Percentiles rank a stretch among this genome's conserved stretches.
phyloP scores from a whole-genome alignment of 1,140 invertebrate species.

The Ips typographus region DNA sequence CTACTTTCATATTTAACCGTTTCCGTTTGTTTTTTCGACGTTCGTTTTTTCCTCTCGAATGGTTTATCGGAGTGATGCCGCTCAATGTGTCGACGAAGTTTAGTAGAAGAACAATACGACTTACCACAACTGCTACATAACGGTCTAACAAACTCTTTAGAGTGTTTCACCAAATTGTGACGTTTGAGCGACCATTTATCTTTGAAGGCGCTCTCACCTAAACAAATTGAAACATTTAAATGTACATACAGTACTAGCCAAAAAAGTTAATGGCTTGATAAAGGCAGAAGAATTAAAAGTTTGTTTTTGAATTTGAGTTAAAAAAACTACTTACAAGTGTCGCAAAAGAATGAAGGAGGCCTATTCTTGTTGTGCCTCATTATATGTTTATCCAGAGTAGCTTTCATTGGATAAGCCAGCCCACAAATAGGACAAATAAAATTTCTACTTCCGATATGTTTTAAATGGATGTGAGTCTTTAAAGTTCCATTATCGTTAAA shows the following conservation, averaged over 20 bases:
- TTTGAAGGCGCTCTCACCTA: slow-evolving; percentile 14
- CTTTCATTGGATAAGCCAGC: slow-evolving; percentile 42
- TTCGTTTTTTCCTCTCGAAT: slow-evolving; percentile 6
- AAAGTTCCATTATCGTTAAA: slow-evolving; percentile 43
- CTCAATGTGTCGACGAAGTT: slow-evolving; percentile 21
- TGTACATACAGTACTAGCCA: neutral
- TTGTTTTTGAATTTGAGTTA: neutral
- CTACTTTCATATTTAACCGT: neutral
- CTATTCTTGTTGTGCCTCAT: slow-evolving; percentile 32
- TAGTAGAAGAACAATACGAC: slow-evolving; percentile 21
- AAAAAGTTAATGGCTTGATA: neutral
- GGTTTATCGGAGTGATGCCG: slow-evolving; percentile 13
- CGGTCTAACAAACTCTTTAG: slow-evolving; percentile 13
- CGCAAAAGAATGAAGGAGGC: slow-evolving; percentile 18
- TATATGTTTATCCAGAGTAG: slow-evolving; percentile 44
- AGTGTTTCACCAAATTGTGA: slow-evolving; percentile 20
- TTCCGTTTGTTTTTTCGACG: slow-evolving; percentile 1
- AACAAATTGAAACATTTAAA: slow-evolving; percentile 2
- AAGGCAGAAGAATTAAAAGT: neutral
- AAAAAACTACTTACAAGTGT: slow-evolving; percentile 16
- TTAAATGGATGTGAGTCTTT: slow-evolving; percentile 42
- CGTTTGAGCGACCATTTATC: slow-evolving; percentile 21
- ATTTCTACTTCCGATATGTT: slow-evolving; percentile 41
- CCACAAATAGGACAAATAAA: slow-evolving; percentile 45
- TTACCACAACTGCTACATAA: slow-evolving; percentile 17